phyloP scores from a whole-genome alignment of 1,140 invertebrate genomes.

The Coenobita brevimanus region DNA sequence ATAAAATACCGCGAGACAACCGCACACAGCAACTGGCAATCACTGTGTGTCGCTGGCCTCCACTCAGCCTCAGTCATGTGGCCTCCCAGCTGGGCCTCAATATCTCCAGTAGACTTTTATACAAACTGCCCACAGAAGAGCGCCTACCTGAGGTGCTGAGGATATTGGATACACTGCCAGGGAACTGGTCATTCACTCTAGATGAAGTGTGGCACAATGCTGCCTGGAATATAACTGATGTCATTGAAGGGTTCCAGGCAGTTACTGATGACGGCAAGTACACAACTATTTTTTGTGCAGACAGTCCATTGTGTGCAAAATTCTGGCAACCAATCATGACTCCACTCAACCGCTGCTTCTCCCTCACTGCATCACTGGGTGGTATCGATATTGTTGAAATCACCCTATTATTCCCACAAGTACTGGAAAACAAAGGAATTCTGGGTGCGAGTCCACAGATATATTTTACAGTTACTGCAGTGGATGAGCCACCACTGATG shows the following conservation, averaged over 20 bases:
- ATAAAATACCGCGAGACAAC: neutral
- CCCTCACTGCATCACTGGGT: neutral
- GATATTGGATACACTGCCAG: constrained; percentile 12
- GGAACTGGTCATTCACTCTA: constrained; percentile 13
- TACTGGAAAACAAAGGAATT: neutral
- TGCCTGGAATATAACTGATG: constrained; percentile 22
- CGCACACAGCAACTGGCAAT: neutral
- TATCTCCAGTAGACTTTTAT: neutral
- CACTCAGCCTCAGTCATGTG: constrained; percentile 3
- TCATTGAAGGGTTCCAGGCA: constrained; percentile 1
- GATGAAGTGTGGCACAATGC: neutral
- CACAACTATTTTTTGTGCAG: neutral
- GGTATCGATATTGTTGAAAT: neutral
- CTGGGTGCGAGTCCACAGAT: constrained; percentile 11
- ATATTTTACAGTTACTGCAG: constrained; percentile 5
- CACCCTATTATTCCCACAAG: constrained; percentile 8
- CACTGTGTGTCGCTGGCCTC: constrained; percentile 33
- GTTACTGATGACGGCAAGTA: neutral
- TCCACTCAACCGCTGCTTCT: constrained; percentile 17
- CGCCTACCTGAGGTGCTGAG: neutral
- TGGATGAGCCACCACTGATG: neutral
- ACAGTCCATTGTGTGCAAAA: neutral
- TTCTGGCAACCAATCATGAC: constrained; percentile 23
- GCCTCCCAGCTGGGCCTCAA: neutral
- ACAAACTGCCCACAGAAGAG: constrained; percentile 7